Evolutionary conservation across 2,113 vertebrate genomes (phyloP).

Genomic region (Myodes glareolus): DNA sequence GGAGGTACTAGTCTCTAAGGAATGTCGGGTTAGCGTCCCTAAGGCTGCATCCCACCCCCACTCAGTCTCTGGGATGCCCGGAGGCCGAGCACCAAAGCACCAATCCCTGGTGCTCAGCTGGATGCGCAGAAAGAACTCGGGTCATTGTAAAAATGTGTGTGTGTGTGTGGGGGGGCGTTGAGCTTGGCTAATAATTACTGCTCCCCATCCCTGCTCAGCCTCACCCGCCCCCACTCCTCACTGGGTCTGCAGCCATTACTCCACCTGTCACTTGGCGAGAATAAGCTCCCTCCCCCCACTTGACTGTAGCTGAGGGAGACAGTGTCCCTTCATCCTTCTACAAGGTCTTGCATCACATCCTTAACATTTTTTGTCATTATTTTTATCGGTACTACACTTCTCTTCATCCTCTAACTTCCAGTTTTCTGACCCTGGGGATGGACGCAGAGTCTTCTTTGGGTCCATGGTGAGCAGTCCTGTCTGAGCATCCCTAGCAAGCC

Average conservation of each 20-base stretch:
- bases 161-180: background rate
- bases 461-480: background rate
- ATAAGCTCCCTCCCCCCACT: slow-evolving; percentile 27
- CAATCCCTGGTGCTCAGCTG: slow-evolving; percentile 55
- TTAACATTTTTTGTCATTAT: background rate
- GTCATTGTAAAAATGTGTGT: background rate
- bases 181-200: slow-evolving; percentile 74
- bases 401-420: background rate
- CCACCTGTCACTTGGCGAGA: slow-evolving; percentile 65
- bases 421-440: background rate
- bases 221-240: background rate
- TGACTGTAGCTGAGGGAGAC: background rate
- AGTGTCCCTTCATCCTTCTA: background rate
- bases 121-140: background rate
- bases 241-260: slow-evolving; percentile 63
- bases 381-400: background rate
- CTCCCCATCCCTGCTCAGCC: background rate
- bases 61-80: slow-evolving; percentile 56
- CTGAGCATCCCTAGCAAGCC: background rate
- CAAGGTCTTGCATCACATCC: background rate
- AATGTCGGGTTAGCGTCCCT: slow-evolving; percentile 33
- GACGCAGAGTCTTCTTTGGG: background rate
- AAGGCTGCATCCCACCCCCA: background rate
- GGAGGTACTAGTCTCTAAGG: slow-evolving; percentile 20
- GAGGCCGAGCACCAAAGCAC: slow-evolving; percentile 44